phyloP scores from a whole-genome alignment of 2,113 vertebrate species.

The Hyaena hyaena region DNA sequence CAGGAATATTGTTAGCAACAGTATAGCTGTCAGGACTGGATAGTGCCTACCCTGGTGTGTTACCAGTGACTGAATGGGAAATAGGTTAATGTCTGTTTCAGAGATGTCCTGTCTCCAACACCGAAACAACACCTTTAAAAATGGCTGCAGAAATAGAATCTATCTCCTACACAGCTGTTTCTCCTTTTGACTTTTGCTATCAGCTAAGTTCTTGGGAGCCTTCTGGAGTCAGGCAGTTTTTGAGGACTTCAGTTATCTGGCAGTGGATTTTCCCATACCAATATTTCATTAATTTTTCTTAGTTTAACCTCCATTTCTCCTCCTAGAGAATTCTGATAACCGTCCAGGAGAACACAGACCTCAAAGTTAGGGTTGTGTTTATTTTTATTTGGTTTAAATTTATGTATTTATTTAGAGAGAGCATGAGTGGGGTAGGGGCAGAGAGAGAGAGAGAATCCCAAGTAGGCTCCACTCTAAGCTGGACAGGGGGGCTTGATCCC shows the following conservation, averaged over 20 bases:
- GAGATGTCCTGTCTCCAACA: not conserved
- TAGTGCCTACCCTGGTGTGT: not conserved
- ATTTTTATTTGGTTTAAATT: too few relatives aligned
- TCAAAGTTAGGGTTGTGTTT: not conserved
- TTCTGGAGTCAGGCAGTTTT: not conserved
- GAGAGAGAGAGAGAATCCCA: too few relatives aligned
- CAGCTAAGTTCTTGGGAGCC: not conserved
- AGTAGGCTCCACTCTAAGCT: too few relatives aligned
- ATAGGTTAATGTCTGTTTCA: not conserved
- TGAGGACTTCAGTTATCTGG: not conserved
- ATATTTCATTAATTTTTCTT: not conserved
- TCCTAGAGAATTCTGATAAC: not conserved
- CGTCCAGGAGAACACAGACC: not conserved
- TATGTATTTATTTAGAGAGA: too few relatives aligned
- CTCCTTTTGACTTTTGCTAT: not conserved
- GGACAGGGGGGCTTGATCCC: too few relatives aligned
- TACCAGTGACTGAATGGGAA: not conserved
- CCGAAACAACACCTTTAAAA: not conserved
- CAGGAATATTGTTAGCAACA: not conserved
- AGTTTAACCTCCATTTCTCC: not conserved
- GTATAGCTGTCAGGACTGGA: not conserved
- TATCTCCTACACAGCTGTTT: not conserved
- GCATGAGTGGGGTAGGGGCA: too few relatives aligned
- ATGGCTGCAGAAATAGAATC: not conserved
- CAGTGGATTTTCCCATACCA: not conserved